A percentile compares a stretch with the other conserved stretches of the same genome.
phyloP scores from a whole-genome alignment of 1,140 invertebrate genomes.

The Trachymyrmex cornetzi region DNA sequence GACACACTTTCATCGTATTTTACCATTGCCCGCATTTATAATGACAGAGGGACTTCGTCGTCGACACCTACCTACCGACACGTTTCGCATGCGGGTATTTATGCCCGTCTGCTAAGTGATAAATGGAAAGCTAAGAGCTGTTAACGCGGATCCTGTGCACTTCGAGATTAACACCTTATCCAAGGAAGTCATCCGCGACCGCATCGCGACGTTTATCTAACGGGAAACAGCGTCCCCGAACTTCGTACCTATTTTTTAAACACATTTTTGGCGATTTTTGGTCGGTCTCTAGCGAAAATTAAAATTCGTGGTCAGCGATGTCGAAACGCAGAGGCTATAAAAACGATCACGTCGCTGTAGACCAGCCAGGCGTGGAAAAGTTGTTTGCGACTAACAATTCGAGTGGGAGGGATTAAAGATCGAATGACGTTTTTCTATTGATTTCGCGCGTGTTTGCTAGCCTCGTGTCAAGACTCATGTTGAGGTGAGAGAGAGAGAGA shows the following conservation, averaged over 20 bases:
- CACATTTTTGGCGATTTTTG: background rate
- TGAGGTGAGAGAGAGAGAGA: background rate
- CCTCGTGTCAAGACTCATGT: background rate
- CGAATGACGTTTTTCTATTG: conserved; percentile 52
- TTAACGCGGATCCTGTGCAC: background rate
- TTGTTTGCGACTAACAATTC: conserved; percentile 29
- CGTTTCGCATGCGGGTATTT: conserved; percentile 62
- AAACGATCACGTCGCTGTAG: background rate
- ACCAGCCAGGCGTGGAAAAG: conserved; percentile 15
- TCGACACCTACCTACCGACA: background rate
- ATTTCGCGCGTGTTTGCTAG: conserved; percentile 36
- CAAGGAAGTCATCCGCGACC: background rate
- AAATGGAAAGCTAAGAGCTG: conserved; percentile 51
- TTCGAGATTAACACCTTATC: conserved; percentile 37
- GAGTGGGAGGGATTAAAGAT: conserved; percentile 52
- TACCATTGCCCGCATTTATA: background rate
- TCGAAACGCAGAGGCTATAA: background rate
- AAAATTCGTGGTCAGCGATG: background rate
- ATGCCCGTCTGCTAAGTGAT: conserved; percentile 27
- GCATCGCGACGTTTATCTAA: conserved; percentile 27
- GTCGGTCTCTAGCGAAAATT: background rate
- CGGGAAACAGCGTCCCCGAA: background rate
- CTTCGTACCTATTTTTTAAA: background rate
- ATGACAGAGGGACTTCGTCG: background rate
- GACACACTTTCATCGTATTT: background rate